Evolutionary conservation across 2,888 invertebrate genomes (phyloP), one percentile per base, ranked within the genome.

Genomic region (Azorinus chamasolen): DNA sequence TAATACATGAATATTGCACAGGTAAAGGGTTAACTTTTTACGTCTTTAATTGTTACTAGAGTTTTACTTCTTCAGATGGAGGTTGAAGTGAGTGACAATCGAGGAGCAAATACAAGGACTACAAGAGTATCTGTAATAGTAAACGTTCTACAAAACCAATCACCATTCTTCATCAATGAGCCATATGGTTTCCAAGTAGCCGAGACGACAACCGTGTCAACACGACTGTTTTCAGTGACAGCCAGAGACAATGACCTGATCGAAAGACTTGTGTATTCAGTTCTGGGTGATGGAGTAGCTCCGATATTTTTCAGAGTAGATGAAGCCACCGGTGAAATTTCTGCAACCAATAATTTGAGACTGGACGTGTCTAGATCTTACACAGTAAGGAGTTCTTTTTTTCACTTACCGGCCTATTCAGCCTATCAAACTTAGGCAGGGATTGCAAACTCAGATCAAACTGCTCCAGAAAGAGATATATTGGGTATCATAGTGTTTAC

Each of bases 241-340:
- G 89, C 90, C n/a, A 72, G 25, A 3, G 91, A 91, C 62, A 55
- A 59, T 24, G 91, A 91, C 66, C 71, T 79, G 3, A 63, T 79
- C 18, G 87, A 86, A 3, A 24, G 43, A 14, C 68, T 88, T 16
- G 74, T 77, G 2, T 87, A 85, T 53, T 75, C 63, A 24, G 79
- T 80, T 1, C 53, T 85, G 18, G 87, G 87, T 14, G 80, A 84
- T 57, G 78, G 79, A 24, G 82, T 78, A 14, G 82, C 85, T n/a
- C 77, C 83, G 46, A 82, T 81, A 43, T 86, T 84, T 66, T 87
- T 87, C 71, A 58, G 58, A 3, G 79, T 87, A 27, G 61, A 84
- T 63, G 39, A 54, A 1, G 37, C 50, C 25, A 81, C 83, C 16
- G 86, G 86, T 6, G 51, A 51, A 8, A 63, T 87, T 24, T 69